phyloP scores from a whole-genome alignment of 1,140 invertebrate species.

The Drosophila kohkoa region DNA sequence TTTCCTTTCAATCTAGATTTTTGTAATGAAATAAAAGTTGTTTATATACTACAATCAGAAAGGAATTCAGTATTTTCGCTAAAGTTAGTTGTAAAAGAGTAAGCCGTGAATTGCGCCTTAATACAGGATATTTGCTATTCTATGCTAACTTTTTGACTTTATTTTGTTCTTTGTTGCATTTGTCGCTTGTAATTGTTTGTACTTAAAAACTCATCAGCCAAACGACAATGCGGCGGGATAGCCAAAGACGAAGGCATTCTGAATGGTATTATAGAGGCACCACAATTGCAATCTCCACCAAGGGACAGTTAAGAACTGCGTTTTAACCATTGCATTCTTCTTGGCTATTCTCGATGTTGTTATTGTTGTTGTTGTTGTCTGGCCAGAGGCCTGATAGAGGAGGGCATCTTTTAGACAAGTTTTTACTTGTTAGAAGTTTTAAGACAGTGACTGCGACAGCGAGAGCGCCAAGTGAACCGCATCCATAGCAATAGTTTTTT shows the following conservation, averaged over 20 bases:
- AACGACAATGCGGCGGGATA: conserved; percentile 69
- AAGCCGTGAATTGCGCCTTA: not conserved
- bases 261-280: conserved; percentile 11
- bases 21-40: too few relatives aligned
- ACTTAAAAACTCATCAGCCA: conserved; percentile 83
- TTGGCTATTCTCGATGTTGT: too few relatives aligned
- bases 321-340: conserved; percentile 33
- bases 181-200: conserved; percentile 78
- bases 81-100: not conserved
- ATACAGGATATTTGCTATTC: not conserved
- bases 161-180: conserved; percentile 43
- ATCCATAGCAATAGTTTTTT: conserved; percentile 11
- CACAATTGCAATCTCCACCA: conserved; percentile 38
- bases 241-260: conserved; percentile 19
- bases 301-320: conserved; percentile 34
- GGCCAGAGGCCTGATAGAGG: conserved; percentile 18
- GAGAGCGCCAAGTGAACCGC: conserved; percentile 14
- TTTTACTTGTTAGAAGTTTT: not conserved
- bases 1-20: too few relatives aligned
- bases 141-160: not conserved
- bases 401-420: conserved; percentile 23
- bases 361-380: conserved; percentile 11
- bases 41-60: too few relatives aligned
- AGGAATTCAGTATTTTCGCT: too few relatives aligned
- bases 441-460: not conserved